Evolutionary conservation across 1,140 invertebrate genomes (phyloP).

Genomic region (Trichonephila clavipes): DNA sequence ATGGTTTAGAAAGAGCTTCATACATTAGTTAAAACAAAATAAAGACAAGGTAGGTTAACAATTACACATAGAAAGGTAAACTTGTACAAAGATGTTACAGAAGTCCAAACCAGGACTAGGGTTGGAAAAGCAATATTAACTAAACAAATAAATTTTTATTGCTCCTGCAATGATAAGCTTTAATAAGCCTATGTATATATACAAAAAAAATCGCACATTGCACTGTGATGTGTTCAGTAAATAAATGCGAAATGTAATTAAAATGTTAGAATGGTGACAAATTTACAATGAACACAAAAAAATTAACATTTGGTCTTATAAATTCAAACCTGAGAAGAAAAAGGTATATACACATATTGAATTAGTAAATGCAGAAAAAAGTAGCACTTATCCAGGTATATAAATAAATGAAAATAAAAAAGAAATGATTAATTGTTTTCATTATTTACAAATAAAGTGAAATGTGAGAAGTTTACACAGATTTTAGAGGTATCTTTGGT

Average conservation of each 20-base stretch:
- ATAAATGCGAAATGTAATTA: slow-evolving; percentile 68
- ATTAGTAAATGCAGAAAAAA: slow-evolving; percentile 61
- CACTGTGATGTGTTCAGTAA: slow-evolving; percentile 69
- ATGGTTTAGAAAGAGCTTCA: slow-evolving; percentile 17
- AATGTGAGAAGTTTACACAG: not conserved
- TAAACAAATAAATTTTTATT: slow-evolving; percentile 8
- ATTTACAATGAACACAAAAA: slow-evolving; percentile 73
- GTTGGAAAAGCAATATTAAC: not conserved
- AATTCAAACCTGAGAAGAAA: slow-evolving; percentile 63
- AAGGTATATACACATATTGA: slow-evolving; percentile 49
- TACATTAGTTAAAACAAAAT: slow-evolving; percentile 58
- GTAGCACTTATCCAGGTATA: not conserved
- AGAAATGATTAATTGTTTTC: not conserved
- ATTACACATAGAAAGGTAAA: slow-evolving; percentile 58
- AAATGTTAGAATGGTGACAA: slow-evolving; percentile 60
- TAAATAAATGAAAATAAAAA: slow-evolving; percentile 11
- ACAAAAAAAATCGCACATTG: slow-evolving; percentile 65
- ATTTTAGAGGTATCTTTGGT: slow-evolving; percentile 23
- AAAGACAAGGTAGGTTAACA: slow-evolving; percentile 45
- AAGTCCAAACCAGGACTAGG: slow-evolving; percentile 13
- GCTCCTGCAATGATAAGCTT: slow-evolving; percentile 25
- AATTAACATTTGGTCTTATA: slow-evolving; percentile 60
- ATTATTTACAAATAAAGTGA: slow-evolving; percentile 18
- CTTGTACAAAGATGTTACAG: slow-evolving; percentile 28
- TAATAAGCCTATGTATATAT: not conserved